Evolutionary conservation across 92 coral and sea anemone species (phyloP).

Genomic region (Phenganax stokvisi): DNA sequence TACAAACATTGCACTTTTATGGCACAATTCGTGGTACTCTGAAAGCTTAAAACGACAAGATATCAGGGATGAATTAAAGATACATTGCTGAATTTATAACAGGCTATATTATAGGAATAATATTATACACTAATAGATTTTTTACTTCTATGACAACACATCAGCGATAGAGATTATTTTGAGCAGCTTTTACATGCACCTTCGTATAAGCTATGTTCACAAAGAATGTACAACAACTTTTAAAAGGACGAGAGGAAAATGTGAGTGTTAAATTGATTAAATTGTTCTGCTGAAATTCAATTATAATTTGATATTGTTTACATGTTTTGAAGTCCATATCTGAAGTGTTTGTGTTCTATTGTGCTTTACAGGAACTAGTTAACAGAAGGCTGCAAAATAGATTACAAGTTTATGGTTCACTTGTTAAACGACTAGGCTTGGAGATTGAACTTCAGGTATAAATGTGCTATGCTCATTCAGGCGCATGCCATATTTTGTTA

Average conservation of each 20-base stretch:
- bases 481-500: too few relatives aligned
- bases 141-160: background rate
- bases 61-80: too few relatives aligned
- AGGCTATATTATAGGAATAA: too few relatives aligned
- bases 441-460: conserved; percentile 79
- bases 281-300: background rate
- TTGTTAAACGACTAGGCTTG: conserved; percentile 77
- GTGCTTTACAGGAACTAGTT: conserved; percentile 60
- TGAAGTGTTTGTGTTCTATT: background rate
- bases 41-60: too few relatives aligned
- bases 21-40: too few relatives aligned
- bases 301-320: conserved; percentile 12
- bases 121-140: background rate
- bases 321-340: conserved; percentile 5
- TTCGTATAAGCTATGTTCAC: conserved; percentile 42
- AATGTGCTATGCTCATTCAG: background rate
- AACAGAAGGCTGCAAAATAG: conserved; percentile 76
- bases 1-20: too few relatives aligned
- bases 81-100: too few relatives aligned
- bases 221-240: conserved; percentile 57
- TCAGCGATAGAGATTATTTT: background rate
- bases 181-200: background rate
- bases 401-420: conserved; percentile 64
- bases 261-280: conserved; percentile 44
- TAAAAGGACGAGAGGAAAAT: conserved; percentile 67